These are phyloP conservation scores for Chelonia mydas DNA, from an alignment of 2,797 vertebrate genomes.

Conservation along the genomic window DNA sequence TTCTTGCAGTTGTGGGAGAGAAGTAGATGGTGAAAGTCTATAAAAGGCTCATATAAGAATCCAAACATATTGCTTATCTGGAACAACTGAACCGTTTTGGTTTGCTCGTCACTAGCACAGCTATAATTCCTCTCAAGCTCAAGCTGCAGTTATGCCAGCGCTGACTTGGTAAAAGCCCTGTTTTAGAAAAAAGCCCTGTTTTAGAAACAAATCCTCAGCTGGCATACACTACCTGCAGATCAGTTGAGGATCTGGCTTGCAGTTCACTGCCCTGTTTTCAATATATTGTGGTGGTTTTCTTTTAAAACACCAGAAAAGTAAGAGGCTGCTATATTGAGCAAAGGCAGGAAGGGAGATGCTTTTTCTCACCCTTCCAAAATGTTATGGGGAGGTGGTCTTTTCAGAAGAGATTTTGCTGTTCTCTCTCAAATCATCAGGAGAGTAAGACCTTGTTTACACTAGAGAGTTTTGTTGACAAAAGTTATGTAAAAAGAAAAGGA, in stretches of 20 bases:
- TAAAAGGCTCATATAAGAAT: background rate
- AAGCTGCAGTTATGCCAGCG: background rate
- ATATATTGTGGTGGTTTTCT: background rate
- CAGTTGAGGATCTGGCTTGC: background rate
- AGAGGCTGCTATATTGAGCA: no score
- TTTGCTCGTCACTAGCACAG: background rate
- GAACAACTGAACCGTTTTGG: background rate
- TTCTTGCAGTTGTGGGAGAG: background rate
- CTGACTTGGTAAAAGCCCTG: background rate
- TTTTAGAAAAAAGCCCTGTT: background rate
- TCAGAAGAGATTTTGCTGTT: background rate
- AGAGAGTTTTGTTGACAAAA: no score
- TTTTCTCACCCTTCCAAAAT: background rate
- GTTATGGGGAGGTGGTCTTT: background rate
- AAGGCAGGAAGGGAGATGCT: background rate
- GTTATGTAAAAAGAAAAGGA: no score
- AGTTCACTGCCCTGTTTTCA: background rate
- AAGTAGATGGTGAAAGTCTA: background rate
- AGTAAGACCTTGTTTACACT: background rate
- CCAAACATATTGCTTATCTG: background rate
- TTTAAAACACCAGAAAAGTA: background rate
- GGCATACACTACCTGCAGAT: background rate
- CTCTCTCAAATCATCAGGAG: background rate
- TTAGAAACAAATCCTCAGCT: background rate
- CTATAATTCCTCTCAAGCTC: background rate